These are phyloP conservation scores for Mormyrus proboscirostris DNA, from an alignment of 2,797 vertebrate species.

Conservation along the genomic window DNA sequence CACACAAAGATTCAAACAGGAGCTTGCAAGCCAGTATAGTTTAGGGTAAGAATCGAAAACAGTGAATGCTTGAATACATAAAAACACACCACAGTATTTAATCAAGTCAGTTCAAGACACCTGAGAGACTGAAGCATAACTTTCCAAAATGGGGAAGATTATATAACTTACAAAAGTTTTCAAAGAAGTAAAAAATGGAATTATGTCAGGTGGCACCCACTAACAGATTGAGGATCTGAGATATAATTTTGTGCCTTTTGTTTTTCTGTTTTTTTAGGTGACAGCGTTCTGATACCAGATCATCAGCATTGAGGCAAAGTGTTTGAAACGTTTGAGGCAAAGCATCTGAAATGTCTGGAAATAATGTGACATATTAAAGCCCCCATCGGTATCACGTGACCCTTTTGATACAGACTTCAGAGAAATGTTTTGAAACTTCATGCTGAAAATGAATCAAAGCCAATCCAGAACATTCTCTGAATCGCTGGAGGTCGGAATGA, in stretches of 20 bases:
- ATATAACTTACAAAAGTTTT: not conserved
- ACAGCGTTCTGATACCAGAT: not conserved
- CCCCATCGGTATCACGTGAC: not conserved
- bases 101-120: not conserved
- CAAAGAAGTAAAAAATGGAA: not conserved
- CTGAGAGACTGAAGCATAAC: not conserved
- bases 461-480: not conserved
- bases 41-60: not conserved
- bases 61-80: not conserved
- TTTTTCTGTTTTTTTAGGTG: not conserved
- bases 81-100: not conserved
- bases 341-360: not conserved
- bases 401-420: not conserved
- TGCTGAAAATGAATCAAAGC: not conserved
- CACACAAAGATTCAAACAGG: not conserved
- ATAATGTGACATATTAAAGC: not conserved
- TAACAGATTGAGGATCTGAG: not conserved
- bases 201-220: not conserved
- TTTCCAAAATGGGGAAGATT: not conserved
- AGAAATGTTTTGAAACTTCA: not conserved
- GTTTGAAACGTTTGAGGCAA: not conserved
- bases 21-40: not conserved
- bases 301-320: not conserved
- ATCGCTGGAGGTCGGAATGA: not conserved
- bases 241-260: not conserved